Conservation (phyloP, 2,888 invertebrate species). For the Yponomeuta plumbellus region DNA sequence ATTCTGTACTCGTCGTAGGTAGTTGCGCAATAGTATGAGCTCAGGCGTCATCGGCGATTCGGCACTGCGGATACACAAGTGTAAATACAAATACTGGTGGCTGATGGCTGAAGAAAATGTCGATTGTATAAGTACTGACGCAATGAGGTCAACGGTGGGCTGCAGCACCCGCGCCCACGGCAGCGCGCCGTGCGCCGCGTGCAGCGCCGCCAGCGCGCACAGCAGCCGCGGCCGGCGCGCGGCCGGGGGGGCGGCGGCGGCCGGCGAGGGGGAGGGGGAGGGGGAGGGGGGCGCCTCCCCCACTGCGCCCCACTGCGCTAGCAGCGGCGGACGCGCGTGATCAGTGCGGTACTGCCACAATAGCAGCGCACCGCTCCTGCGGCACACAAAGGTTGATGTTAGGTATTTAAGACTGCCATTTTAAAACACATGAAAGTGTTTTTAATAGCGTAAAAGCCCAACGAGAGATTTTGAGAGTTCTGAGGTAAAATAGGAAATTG, state of each 20-base stretch:
- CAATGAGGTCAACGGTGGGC: slow-evolving; percentile 49
- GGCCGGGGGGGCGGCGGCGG: slow-evolving; percentile 10
- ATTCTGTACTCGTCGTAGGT: too few relatives aligned
- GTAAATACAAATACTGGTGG: too few relatives aligned
- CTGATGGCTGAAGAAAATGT: too few relatives aligned
- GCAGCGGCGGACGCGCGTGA: slow-evolving; percentile 43
- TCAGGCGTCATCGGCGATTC: not conserved
- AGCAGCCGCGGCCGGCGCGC: slow-evolving; percentile 41
- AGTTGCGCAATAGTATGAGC: slow-evolving; percentile 13
- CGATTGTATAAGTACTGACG: slow-evolving; percentile 28
- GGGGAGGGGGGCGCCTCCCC: slow-evolving; percentile 47
- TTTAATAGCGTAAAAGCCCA: too few relatives aligned
- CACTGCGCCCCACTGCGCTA: slow-evolving; percentile 33
- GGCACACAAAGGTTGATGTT: too few relatives aligned
- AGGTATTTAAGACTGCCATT: too few relatives aligned
- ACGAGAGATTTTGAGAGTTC: not conserved
- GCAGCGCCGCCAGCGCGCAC: slow-evolving; percentile 40
- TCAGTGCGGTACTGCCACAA: slow-evolving; percentile 81
- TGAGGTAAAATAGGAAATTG: not conserved
- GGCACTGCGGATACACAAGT: too few relatives aligned
- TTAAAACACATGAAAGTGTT: too few relatives aligned
- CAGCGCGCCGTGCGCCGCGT: slow-evolving; percentile 30
- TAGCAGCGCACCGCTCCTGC: slow-evolving; percentile 83
- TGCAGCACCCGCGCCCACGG: slow-evolving; percentile 51
- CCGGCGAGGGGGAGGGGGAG: slow-evolving; percentile 4